Evolutionary conservation across 2,113 vertebrate species (phyloP).

Genomic region (Chionis minor): DNA sequence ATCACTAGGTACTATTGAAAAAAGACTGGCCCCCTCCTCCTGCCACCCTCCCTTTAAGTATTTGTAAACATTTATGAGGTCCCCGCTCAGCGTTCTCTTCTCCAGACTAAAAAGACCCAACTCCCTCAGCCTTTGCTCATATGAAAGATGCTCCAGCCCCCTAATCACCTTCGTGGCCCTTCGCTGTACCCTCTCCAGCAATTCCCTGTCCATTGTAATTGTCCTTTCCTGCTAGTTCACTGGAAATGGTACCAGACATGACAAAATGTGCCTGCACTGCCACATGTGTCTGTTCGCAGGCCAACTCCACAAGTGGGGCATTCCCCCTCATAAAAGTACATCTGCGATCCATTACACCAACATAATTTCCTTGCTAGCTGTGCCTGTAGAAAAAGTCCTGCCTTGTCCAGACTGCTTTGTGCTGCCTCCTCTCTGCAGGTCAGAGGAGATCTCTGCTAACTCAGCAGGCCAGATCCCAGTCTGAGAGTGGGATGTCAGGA

Average conservation of each 20-base stretch:
- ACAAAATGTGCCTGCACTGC: background rate
- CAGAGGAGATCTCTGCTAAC: background rate
- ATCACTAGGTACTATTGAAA: too few species aligned
- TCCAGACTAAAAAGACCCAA: too few species aligned
- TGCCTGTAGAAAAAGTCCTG: background rate
- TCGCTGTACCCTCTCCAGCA: too few species aligned
- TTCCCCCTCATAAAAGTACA: background rate
- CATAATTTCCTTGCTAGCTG: background rate
- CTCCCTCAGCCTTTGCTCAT: too few species aligned
- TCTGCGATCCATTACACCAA: background rate
- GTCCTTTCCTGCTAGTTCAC: background rate
- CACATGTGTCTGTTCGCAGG: background rate
- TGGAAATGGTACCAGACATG: background rate
- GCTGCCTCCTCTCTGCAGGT: background rate
- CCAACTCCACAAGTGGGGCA: background rate
- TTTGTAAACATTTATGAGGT: too few species aligned
- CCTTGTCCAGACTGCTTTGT: background rate
- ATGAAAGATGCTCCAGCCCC: too few species aligned
- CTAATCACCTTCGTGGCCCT: too few species aligned
- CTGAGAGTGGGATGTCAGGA: background rate
- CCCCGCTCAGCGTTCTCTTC: too few species aligned
- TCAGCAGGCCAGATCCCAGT: background rate
- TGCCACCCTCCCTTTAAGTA: too few species aligned
- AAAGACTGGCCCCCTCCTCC: too few species aligned
- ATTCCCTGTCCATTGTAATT: background rate